Evolutionary conservation across 1,140 invertebrate genomes (phyloP).

Genomic region (Drosophila hydei): DNA sequence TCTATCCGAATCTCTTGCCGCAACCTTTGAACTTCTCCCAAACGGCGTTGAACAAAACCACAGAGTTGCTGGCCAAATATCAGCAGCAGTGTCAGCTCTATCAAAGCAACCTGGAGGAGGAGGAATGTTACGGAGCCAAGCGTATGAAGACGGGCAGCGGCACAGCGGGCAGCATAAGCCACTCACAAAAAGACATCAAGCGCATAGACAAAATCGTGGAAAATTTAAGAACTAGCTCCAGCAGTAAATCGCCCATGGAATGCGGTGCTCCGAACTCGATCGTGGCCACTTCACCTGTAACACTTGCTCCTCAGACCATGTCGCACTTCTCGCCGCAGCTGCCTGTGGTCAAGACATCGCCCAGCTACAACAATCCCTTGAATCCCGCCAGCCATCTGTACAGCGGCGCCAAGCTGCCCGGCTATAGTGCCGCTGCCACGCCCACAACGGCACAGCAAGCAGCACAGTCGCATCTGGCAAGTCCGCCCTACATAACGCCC

Average conservation of each 20-base stretch:
- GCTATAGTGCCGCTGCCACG: conserved; percentile 60
- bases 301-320: conserved; percentile 54
- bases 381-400: conserved; percentile 42
- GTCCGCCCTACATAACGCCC: conserved; percentile 66
- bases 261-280: conserved; percentile 46
- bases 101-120: conserved; percentile 65
- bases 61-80: conserved; percentile 79
- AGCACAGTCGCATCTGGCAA: conserved; percentile 51
- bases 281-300: conserved; percentile 63
- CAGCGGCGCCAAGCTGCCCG: conserved; percentile 50
- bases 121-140: conserved; percentile 63
- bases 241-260: conserved; percentile 58
- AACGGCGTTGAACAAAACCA: conserved; percentile 78
- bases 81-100: conserved; percentile 82
- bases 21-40: conserved; percentile 82
- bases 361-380: conserved; percentile 47
- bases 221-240: conserved; percentile 50
- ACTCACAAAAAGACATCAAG: conserved; percentile 65
- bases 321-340: conserved; percentile 64
- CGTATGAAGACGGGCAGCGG: conserved; percentile 46
- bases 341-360: conserved; percentile 65
- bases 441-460: conserved; percentile 63
- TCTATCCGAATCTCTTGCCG: conserved; percentile 78
- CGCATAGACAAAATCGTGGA: conserved; percentile 80
- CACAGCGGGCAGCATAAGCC: background rate